These are phyloP conservation scores for Natrix natrix DNA, from an alignment of 2,797 vertebrate genomes.

Conservation along the genomic window DNA sequence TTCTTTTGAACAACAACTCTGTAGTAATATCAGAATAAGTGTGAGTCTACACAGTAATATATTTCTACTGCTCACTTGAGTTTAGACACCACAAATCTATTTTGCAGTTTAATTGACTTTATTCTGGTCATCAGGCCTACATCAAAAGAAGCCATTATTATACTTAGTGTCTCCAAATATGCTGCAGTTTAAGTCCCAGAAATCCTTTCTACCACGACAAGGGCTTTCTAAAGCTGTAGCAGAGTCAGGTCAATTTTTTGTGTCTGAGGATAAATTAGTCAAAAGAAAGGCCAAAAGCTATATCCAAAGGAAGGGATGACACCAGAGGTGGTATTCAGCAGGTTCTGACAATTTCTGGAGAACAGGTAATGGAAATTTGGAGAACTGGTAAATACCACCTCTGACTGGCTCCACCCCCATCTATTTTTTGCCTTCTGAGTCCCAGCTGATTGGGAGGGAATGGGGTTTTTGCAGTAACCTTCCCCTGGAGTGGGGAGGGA, in stretches of 20 bases:
- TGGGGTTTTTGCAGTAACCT: too few species aligned
- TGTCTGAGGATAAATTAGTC: neutral
- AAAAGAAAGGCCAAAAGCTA: neutral
- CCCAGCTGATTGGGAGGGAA: too few species aligned
- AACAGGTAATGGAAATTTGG: too few species aligned
- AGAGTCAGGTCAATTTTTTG: neutral
- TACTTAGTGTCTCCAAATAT: neutral
- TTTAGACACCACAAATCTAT: neutral
- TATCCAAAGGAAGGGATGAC: neutral
- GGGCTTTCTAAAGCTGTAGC: neutral
- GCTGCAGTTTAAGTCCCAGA: neutral
- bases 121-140: neutral
- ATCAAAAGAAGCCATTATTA: neutral
- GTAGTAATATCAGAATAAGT: neutral
- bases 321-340: too few species aligned
- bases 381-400: too few species aligned
- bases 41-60: neutral
- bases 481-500: too few species aligned
- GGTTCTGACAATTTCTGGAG: too few species aligned
- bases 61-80: neutral
- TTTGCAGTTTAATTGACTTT: neutral
- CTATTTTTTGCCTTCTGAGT: too few species aligned
- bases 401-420: too few species aligned
- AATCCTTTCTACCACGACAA: neutral
- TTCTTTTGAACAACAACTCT: constrained; percentile 3